Conservation (phyloP, 2,888 invertebrate genomes). For the Antheraea assamensis region DNA sequence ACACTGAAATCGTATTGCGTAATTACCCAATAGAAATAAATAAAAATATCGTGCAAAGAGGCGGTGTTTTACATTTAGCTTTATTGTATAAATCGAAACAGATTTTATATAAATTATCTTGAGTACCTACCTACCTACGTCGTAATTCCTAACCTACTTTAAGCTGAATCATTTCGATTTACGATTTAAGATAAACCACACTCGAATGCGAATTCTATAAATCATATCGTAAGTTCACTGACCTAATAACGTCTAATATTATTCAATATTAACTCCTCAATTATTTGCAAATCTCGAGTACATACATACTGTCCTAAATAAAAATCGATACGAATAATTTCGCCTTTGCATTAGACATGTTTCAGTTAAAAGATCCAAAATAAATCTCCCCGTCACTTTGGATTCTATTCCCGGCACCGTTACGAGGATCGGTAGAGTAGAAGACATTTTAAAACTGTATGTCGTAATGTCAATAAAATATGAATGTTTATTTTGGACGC, state of each 20-base stretch:
- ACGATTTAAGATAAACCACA: constrained; percentile 46
- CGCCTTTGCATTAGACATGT: constrained; percentile 51
- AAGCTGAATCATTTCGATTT: constrained; percentile 47
- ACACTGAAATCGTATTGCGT: neutral
- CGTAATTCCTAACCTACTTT: constrained; percentile 42
- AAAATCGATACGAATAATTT: constrained; percentile 42
- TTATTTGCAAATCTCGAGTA: constrained; percentile 30
- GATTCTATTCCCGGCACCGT: constrained; percentile 64
- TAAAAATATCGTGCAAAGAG: neutral
- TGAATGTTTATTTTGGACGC: constrained; percentile 77
- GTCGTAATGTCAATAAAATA: constrained; percentile 80
- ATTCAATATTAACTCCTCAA: constrained; percentile 24
- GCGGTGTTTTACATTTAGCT: neutral
- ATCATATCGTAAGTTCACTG: constrained; percentile 50
- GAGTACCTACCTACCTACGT: constrained; percentile 18
- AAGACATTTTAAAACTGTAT: constrained; percentile 59
- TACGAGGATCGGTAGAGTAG: constrained; percentile 50
- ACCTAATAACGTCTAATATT: constrained; percentile 44
- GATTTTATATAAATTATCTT: neutral
- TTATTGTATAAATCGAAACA: neutral
- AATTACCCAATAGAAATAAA: neutral
- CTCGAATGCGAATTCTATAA: constrained; percentile 42
- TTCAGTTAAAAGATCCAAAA: constrained; percentile 60
- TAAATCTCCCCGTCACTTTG: constrained; percentile 68
- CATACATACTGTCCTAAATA: constrained; percentile 33